Evolutionary conservation across 2,113 vertebrate genomes (phyloP).

Genomic region (Muscicapa adusta): DNA sequence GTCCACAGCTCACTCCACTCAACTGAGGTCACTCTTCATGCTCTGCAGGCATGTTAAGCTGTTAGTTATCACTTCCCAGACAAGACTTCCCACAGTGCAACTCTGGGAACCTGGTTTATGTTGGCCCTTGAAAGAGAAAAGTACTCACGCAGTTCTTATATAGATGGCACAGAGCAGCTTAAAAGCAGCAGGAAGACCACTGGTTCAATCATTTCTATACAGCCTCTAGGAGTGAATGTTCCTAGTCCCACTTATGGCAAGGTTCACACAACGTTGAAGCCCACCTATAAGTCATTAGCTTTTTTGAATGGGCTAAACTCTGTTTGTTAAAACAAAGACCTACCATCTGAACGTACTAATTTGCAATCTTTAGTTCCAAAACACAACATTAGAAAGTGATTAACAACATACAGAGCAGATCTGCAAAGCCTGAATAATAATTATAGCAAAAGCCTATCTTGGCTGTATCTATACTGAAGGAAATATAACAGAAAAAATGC

Average conservation of each 20-base stretch:
- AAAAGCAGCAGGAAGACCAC: neutral
- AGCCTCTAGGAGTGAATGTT: neutral
- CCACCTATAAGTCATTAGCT: neutral
- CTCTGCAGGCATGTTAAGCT: fast-evolving
- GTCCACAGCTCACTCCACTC: neutral
- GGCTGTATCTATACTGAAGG: neutral
- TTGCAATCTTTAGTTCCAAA: neutral
- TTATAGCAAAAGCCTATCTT: neutral
- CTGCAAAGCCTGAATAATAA: neutral
- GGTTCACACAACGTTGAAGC: neutral
- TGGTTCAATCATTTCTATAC: neutral
- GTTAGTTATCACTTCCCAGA: neutral
- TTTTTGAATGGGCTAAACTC: neutral
- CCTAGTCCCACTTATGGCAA: neutral
- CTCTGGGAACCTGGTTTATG: neutral
- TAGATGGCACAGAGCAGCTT: neutral
- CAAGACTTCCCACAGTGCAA: neutral
- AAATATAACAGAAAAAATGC: neutral
- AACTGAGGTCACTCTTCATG: neutral
- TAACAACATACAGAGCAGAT: neutral
- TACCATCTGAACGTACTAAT: neutral
- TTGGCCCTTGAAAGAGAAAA: neutral
- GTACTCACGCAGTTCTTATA: neutral
- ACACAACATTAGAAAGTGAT: neutral
- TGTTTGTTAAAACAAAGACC: neutral